phyloP scores from a whole-genome alignment of 2,113 vertebrate genomes.

The Heterochromis multidens region DNA sequence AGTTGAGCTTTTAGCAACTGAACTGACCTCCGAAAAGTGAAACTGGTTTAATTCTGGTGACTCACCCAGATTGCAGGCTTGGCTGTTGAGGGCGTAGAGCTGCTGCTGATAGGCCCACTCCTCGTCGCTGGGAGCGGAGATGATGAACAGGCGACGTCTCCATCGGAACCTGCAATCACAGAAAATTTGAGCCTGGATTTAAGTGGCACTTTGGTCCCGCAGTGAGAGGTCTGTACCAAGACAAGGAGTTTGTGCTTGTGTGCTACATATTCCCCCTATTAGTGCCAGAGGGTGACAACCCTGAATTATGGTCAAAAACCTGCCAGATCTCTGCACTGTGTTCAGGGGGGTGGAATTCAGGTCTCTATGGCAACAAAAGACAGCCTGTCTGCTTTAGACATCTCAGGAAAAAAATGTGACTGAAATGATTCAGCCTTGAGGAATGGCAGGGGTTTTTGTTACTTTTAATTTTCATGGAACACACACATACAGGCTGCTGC shows the following conservation, averaged over 20 bases:
- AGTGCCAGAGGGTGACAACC: slow-evolving; percentile 37
- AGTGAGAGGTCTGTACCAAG: slow-evolving; percentile 4
- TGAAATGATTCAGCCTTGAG: slow-evolving; percentile 22
- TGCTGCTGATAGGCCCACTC: slow-evolving; percentile 99
- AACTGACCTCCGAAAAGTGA: not conserved
- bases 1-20: not conserved
- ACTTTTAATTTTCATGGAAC: not conserved
- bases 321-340: slow-evolving; percentile 15
- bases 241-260: not conserved
- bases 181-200: not conserved
- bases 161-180: slow-evolving; percentile 88
- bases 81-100: slow-evolving; percentile 89
- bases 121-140: slow-evolving; percentile 93
- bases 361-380: slow-evolving; percentile 50
- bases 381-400: not conserved
- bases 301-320: slow-evolving; percentile 38
- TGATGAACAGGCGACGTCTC: slow-evolving; percentile 93
- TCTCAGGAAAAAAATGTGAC: not conserved
- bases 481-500: not conserved
- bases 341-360: not conserved
- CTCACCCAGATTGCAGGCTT: slow-evolving; percentile 98
- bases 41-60: not conserved
- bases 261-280: slow-evolving; percentile 13
- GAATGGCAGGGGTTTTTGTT: not conserved
- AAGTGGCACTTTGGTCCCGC: slow-evolving; percentile 23